Conservation (phyloP, 2,113 vertebrate species). For the Pangasianodon hypophthalmus region DNA sequence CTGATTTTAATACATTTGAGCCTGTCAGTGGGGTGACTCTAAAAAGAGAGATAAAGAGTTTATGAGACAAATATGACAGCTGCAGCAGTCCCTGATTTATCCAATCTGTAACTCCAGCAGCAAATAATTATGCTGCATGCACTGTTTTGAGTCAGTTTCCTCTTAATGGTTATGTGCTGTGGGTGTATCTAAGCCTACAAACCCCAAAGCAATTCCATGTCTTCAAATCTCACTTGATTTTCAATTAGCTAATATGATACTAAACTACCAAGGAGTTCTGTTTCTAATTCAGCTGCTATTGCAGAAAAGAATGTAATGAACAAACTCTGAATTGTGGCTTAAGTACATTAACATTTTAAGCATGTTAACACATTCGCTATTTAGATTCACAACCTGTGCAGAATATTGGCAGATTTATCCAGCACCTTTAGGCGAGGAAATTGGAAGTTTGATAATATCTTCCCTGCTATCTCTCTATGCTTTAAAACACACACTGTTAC, state of each 20-base stretch:
- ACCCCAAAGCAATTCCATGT: conserved; percentile 30
- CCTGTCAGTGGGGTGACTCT: neutral
- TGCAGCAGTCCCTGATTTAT: neutral
- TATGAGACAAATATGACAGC: neutral
- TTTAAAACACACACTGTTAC: neutral
- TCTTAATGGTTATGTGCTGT: neutral
- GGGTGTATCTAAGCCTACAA: neutral
- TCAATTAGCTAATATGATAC: conserved; percentile 46
- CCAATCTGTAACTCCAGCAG: neutral
- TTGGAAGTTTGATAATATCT: conserved; percentile 26
- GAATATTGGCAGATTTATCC: conserved; percentile 21
- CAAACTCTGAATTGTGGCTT: neutral
- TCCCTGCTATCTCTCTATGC: neutral
- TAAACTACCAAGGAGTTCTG: conserved; percentile 25
- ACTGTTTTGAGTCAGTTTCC: neutral
- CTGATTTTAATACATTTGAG: neutral
- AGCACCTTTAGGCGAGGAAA: conserved; percentile 11
- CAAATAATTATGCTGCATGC: neutral
- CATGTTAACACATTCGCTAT: neutral
- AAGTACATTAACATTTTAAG: conserved; percentile 11
- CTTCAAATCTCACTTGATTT: conserved; percentile 44
- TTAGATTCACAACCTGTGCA: neutral
- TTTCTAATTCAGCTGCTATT: conserved; percentile 16
- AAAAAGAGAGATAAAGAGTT: neutral
- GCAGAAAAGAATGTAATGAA: conserved; percentile 4